phyloP scores from a whole-genome alignment of 2,797 vertebrate species.

The Carcharodon carcharias region DNA sequence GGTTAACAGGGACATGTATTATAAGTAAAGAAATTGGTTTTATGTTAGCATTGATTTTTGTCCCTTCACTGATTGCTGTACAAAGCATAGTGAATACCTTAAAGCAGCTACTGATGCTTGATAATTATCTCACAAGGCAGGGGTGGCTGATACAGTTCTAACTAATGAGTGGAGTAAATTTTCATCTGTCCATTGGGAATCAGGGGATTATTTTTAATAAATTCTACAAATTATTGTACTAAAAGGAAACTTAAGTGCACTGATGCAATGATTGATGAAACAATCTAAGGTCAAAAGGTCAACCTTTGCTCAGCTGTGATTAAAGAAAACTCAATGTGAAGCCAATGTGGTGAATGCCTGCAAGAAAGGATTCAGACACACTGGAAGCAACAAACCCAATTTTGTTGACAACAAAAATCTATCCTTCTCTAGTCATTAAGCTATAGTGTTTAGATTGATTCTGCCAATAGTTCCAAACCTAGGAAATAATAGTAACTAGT shows the following conservation, averaged over 20 bases:
- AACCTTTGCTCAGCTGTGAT: conserved; percentile 13
- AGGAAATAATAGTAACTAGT: not conserved
- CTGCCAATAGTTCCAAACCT: not conserved
- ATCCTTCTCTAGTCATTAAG: conserved; percentile 26
- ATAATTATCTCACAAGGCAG: conserved; percentile 26
- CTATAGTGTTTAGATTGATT: not conserved
- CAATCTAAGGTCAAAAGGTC: conserved; percentile 28
- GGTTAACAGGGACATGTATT: not conserved
- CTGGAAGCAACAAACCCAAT: conserved; percentile 1
- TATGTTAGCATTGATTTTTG: not conserved
- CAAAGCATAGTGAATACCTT: not conserved
- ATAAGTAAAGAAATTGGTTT: conserved; percentile 21
- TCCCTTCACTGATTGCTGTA: not conserved
- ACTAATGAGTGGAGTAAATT: conserved; percentile 10
- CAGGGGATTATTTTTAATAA: conserved; percentile 20
- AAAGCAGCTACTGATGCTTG: not conserved
- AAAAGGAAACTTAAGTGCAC: conserved; percentile 19
- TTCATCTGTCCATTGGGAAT: conserved; percentile 15
- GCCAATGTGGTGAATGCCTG: not conserved
- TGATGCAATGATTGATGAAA: conserved; percentile 4
- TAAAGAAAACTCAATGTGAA: not conserved
- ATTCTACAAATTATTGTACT: conserved; percentile 26
- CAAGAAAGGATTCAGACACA: not conserved
- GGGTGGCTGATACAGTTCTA: not conserved
- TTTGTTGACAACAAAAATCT: conserved; percentile 24